Evolutionary conservation across 2,113 vertebrate species (phyloP).

Genomic region (Axis porcinus): DNA sequence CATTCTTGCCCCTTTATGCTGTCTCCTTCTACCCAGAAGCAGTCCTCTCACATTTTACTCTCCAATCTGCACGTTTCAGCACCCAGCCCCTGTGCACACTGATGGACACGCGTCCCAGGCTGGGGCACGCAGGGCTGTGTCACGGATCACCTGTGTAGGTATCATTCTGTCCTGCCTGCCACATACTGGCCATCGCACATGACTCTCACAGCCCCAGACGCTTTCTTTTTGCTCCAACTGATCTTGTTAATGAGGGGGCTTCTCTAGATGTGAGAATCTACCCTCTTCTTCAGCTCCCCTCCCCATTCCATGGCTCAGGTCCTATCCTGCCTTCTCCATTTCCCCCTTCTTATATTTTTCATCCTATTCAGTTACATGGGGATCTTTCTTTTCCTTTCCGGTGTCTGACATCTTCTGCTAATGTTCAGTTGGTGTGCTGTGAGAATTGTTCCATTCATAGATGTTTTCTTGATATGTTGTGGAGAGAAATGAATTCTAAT

Average conservation of each 20-base stretch:
- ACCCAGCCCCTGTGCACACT: not conserved
- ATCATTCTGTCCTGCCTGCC: not conserved
- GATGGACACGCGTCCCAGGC: rapidly evolving
- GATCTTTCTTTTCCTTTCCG: not conserved
- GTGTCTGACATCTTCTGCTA: not conserved
- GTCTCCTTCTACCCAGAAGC: not conserved
- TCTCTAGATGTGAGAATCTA: not conserved
- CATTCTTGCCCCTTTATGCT: not conserved
- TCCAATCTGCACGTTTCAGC: not conserved
- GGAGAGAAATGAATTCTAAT: not conserved
- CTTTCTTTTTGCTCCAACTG: not conserved
- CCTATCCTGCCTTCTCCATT: not conserved
- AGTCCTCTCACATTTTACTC: not conserved
- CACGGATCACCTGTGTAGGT: not conserved
- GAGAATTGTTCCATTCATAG: not conserved
- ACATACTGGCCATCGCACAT: not conserved
- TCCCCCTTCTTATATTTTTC: not conserved
- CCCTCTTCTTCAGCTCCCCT: not conserved
- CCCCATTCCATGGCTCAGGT: rapidly evolving
- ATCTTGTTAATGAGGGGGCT: not conserved
- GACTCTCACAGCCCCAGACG: rapidly evolving
- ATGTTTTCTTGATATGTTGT: not conserved
- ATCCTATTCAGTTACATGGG: not conserved
- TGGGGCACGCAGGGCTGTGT: not conserved
- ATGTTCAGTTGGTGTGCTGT: not conserved